Evolutionary conservation across 2,797 vertebrate species (phyloP).

Genomic region (Poeciliopsis presidionis): DNA sequence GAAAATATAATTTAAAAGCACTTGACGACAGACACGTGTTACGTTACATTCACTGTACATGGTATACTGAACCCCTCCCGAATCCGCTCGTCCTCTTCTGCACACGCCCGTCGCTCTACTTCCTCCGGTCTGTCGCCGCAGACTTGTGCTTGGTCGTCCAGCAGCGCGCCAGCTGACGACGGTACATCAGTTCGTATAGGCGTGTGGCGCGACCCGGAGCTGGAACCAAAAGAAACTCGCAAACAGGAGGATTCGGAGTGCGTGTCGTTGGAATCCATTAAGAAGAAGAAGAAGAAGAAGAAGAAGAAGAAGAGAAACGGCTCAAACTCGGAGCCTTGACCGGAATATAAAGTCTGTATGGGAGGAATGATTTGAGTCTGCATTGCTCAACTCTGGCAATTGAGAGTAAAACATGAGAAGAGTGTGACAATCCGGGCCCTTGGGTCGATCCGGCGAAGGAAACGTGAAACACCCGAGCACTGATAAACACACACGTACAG

Average conservation of each 20-base stretch:
- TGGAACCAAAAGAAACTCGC: background rate
- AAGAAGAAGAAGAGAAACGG: conserved; percentile 15
- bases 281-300: conserved; percentile 13
- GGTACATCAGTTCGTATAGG: background rate
- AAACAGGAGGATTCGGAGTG: conserved; percentile 48
- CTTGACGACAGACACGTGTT: conserved; percentile 92
- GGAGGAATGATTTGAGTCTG: conserved; percentile 25
- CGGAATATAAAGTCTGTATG: conserved; percentile 32
- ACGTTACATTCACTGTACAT: conserved; percentile 99
- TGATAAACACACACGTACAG: conserved; percentile 46
- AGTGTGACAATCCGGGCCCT: conserved; percentile 46
- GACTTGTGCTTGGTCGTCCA: background rate
- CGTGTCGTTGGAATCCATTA: conserved; percentile 47
- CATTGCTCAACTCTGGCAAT: conserved; percentile 32
- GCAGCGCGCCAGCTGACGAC: background rate
- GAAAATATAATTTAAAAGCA: conserved; percentile 99
- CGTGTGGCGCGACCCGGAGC: background rate
- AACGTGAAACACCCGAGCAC: conserved; percentile 31
- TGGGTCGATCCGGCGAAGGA: conserved; percentile 47
- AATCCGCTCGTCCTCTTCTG: conserved; percentile 83
- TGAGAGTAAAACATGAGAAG: conserved; percentile 32
- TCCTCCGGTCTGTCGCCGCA: conserved; percentile 17
- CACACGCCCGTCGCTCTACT: conserved; percentile 57
- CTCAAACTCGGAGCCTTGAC: conserved; percentile 32
- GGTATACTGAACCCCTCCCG: conserved; percentile 90